Percentiles rank a stretch among this genome's conserved stretches.
Evolutionary conservation across 2,888 invertebrate genomes (phyloP).

Genomic region (Cephus pulcher): DNA sequence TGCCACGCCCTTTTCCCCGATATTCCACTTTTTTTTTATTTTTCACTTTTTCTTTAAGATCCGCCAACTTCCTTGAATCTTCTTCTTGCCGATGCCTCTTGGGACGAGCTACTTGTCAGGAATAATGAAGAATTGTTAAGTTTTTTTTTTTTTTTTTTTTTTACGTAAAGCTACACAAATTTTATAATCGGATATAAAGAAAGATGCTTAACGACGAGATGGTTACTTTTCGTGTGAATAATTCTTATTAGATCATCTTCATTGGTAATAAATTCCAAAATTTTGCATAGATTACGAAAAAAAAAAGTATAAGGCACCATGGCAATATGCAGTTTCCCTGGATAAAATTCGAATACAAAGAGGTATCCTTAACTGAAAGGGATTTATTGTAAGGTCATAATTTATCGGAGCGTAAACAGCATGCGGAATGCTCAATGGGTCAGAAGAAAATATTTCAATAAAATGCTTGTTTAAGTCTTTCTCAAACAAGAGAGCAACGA

Average conservation of each 20-base stretch:
- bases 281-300: background rate
- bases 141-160: too few species aligned
- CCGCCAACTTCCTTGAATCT: background rate
- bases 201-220: background rate
- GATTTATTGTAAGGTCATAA: background rate
- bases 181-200: background rate
- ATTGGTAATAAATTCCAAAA: background rate
- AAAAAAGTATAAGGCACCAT: background rate
- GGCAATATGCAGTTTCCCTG: background rate
- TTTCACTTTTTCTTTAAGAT: background rate
- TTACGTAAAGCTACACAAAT: background rate
- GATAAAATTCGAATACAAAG: background rate
- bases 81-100: background rate
- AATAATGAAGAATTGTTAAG: background rate
- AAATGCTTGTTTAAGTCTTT: background rate
- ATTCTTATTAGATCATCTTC: background rate
- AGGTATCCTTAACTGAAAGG: background rate
- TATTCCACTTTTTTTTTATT: background rate
- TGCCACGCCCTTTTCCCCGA: background rate
- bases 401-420: background rate
- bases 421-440: background rate
- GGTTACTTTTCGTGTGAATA: background rate
- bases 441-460: background rate
- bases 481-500: background rate
- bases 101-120: background rate